phyloP scores from a whole-genome alignment of 2,113 vertebrate genomes.

The Sturnus vulgaris region DNA sequence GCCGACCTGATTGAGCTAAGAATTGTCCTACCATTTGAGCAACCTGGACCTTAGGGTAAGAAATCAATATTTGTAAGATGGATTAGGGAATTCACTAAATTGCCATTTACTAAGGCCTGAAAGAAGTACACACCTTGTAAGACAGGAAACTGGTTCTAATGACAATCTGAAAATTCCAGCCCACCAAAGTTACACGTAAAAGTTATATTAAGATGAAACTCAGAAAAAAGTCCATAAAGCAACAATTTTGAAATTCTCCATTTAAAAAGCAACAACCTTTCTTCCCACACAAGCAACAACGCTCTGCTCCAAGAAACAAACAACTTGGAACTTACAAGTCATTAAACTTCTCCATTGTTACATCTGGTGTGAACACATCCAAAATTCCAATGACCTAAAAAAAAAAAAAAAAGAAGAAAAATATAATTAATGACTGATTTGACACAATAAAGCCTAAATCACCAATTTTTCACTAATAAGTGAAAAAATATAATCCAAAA shows the following conservation, averaged over 20 bases:
- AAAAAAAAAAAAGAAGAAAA: background rate
- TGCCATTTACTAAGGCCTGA: background rate
- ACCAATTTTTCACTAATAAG: background rate
- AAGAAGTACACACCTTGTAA: background rate
- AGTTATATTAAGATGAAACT: background rate
- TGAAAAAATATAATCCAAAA: background rate
- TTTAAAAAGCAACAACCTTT: background rate
- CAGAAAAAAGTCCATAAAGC: background rate
- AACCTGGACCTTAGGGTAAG: background rate
- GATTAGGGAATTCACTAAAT: background rate
- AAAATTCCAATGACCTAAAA: slow-evolving; percentile 92
- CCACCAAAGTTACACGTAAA: fast-evolving
- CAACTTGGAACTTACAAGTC: slow-evolving; percentile 86
- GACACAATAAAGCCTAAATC: background rate
- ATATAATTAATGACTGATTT: background rate
- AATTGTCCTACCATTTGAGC: background rate
- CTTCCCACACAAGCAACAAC: fast-evolving
- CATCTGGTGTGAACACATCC: slow-evolving; percentile 92
- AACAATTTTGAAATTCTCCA: background rate
- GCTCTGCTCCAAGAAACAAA: background rate
- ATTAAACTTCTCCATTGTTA: slow-evolving; percentile 88
- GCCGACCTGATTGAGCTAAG: background rate
- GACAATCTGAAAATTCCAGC: background rate
- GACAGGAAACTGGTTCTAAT: background rate
- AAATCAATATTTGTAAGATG: background rate